Base-by-base conservation (phyloP, 2,888 invertebrate species). In the Temnothorax unifasciatus region DNA sequence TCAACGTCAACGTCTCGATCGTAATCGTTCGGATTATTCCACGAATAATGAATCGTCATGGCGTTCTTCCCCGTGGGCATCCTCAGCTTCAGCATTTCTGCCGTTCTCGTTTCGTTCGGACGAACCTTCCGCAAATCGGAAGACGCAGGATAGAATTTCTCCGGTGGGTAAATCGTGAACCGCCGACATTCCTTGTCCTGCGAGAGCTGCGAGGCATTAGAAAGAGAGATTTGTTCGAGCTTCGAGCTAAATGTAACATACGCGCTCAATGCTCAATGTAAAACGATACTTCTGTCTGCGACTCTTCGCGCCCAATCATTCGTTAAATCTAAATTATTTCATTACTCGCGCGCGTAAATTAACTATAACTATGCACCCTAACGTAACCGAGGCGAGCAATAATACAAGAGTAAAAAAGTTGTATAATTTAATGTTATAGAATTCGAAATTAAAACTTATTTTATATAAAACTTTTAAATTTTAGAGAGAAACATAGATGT, bases 141-240 rank as follows among this genome's bases (percentile, higher is more conserved):
- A 52, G 18, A 25, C 21, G 15, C 9, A 9, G 73, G 59, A 57
- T 73, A 73, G 13, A 73, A 73, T 25, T 59, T 59, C 6, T 57
- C 59, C 3, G 73, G 41, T 73, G 73, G 18, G 18, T 73, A 73
- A 25, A 73, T 73, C 2, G 57, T 59, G 25, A 73, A 73, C 13
- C 1, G 59, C 8, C 11, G 41, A 25, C 73, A 73, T 13, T 73
- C 41, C 18, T 25, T 44, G 13, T 15, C 47, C 15, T 50, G 68
- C 68, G 4, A 68, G 8, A 38, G 29, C 29, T 29, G 29, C 29
- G 29, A 29, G 3, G 29, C 3, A 29, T 29, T 3, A 29, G 29
- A 29, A 29, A 29, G 29, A 29, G 29, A 29, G 29, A 29, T 29
- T 29, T 34, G 5, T 34, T 34, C 34, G 34, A 34, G 34, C 6